Evolutionary conservation across 2,888 invertebrate genomes (phyloP).

Genomic region (Ommatoiulus sabulosus): DNA sequence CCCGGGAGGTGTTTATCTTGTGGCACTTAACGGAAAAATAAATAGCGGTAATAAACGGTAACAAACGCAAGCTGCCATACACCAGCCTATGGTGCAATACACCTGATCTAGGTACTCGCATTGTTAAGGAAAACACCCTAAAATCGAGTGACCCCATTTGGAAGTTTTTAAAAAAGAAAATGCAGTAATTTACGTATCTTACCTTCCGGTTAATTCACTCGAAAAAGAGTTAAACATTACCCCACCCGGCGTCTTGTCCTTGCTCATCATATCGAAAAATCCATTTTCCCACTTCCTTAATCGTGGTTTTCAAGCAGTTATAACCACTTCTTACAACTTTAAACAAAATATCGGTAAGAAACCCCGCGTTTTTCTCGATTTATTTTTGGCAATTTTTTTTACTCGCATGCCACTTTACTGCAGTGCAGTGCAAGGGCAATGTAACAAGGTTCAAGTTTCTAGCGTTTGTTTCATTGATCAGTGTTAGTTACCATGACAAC

Average conservation of each 20-base stretch:
- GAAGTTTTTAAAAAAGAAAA: not conserved
- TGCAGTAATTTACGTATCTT: not conserved
- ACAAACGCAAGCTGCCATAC: not conserved
- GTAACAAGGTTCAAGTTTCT: not conserved
- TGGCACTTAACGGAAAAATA: not conserved
- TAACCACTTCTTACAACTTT: not conserved
- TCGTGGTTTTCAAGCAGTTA: not conserved
- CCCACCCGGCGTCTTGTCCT: conserved; percentile 27
- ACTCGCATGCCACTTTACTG: not conserved
- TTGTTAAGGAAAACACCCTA: conserved; percentile 24
- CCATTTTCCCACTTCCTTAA: not conserved
- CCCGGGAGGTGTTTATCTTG: not conserved
- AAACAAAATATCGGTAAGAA: not conserved
- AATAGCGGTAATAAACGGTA: not conserved
- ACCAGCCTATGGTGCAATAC: not conserved
- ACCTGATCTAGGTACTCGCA: not conserved
- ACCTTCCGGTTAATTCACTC: conserved; percentile 10
- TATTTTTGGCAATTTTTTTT: not conserved
- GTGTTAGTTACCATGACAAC: not conserved
- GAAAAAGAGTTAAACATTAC: conserved; percentile 3
- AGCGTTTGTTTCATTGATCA: conserved; percentile 27
- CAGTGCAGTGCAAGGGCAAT: conserved; percentile 40
- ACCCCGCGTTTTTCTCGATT: not conserved
- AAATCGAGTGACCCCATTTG: conserved; percentile 17
- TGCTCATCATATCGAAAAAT: conserved; percentile 9